Conservation (phyloP, 1,140 invertebrate species). For the Antheraea mylitta region DNA sequence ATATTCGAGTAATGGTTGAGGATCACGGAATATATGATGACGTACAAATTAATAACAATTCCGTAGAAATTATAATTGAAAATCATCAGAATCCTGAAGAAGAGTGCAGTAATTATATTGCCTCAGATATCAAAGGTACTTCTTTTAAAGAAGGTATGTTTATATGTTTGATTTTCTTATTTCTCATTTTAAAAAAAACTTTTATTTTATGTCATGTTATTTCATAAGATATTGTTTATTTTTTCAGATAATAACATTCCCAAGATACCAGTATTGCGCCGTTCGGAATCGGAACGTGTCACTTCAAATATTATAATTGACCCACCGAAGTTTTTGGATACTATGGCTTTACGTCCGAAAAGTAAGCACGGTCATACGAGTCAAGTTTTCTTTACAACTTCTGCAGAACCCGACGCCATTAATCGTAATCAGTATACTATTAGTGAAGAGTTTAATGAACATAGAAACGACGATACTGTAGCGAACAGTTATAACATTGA, state of each 20-base stretch:
- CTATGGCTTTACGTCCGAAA: constrained; percentile 87
- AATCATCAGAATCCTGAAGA: neutral
- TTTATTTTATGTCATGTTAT: neutral
- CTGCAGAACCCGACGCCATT: constrained; percentile 51
- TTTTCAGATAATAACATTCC: constrained; percentile 69
- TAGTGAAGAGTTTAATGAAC: constrained; percentile 10
- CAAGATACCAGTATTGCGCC: constrained; percentile 56
- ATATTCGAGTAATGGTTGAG: constrained; percentile 17
- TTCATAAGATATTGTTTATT: constrained; percentile 18
- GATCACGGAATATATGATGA: constrained; percentile 39
- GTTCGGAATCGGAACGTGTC: constrained; percentile 70
- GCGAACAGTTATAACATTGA: constrained; percentile 39
- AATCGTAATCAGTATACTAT: constrained; percentile 36
- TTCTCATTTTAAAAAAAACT: neutral
- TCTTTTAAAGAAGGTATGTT: constrained; percentile 9
- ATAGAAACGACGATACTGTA: constrained; percentile 5
- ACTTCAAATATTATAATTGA: constrained; percentile 80
- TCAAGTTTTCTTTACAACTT: constrained; percentile 78
- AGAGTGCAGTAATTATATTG: neutral
- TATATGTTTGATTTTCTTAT: neutral
- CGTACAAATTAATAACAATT: constrained; percentile 25
- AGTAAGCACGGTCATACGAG: constrained; percentile 80
- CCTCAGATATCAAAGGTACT: neutral
- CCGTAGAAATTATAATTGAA: constrained; percentile 7
- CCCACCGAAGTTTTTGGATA: constrained; percentile 80